These are phyloP conservation scores for Pyrgilauda ruficollis DNA, from an alignment of 2,113 vertebrate genomes.

Conservation along the genomic window DNA sequence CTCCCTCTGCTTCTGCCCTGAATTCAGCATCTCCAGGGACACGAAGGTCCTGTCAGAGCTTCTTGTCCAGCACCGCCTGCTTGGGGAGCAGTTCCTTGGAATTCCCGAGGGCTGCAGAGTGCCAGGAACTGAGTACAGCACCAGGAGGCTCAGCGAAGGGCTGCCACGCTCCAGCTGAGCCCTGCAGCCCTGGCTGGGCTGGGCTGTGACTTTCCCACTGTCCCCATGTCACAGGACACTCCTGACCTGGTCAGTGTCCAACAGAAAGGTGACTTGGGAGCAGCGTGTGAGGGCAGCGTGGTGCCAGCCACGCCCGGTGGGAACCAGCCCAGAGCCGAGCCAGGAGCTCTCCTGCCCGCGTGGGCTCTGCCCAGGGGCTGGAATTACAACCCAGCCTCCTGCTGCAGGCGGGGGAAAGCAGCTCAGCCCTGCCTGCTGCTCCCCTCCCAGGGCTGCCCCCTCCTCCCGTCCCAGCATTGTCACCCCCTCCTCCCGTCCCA, in stretches of 20 bases:
- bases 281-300: not conserved
- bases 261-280: not conserved
- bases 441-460: rapidly evolving
- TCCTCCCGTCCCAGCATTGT: rapidly evolving
- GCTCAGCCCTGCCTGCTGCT: not conserved
- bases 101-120: not conserved
- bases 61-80: not conserved
- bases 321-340: not conserved
- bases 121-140: not conserved
- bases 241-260: not conserved
- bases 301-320: not conserved
- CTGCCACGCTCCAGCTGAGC: not conserved
- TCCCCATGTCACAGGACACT: not conserved
- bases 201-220: not conserved
- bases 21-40: not conserved
- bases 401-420: not conserved
- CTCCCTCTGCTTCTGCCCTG: not conserved
- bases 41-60: not conserved
- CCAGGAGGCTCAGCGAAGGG: not conserved
- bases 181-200: not conserved
- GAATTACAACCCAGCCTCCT: not conserved
- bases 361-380: not conserved
- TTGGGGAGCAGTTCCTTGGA: not conserved
- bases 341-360: not conserved
- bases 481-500: not conserved